Percentiles rank a stretch among this genome's conserved stretches.
These are phyloP conservation scores for Uloborus diversus DNA, from an alignment of 1,140 invertebrate genomes.

Conservation along the genomic window DNA sequence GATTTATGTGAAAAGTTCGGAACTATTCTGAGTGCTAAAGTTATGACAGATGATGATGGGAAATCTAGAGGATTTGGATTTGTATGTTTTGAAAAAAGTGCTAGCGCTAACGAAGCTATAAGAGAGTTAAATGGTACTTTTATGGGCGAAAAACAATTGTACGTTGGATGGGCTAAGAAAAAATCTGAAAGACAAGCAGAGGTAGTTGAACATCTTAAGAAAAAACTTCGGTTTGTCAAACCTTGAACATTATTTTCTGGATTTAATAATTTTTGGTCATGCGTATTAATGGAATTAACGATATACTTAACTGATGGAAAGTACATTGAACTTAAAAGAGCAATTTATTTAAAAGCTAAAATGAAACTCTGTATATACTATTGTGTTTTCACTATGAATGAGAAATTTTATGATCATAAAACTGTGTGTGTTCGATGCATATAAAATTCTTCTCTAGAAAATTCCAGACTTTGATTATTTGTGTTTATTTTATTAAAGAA, in stretches of 20 bases:
- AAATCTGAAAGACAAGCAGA: slow-evolving; percentile 96
- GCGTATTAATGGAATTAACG: not conserved
- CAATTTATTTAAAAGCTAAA: no score
- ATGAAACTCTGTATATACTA: no score
- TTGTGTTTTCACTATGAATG: no score
- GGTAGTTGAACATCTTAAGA: not conserved
- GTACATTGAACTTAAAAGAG: no score
- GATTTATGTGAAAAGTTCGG: slow-evolving; percentile 96
- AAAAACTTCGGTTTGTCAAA: not conserved
- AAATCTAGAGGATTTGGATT: slow-evolving; percentile 96
- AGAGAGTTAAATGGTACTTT: slow-evolving; percentile 90
- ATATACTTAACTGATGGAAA: slow-evolving; percentile 1
- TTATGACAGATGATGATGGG: slow-evolving; percentile 90
- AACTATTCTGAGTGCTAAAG: slow-evolving; percentile 76
- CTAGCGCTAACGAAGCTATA: slow-evolving; percentile 92
- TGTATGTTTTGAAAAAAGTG: slow-evolving; percentile 97
- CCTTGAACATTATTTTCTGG: no score
- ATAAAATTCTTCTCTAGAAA: not conserved
- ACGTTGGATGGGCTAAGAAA: slow-evolving; percentile 97
- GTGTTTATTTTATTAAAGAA: no score
- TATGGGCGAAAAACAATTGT: slow-evolving; percentile 74
- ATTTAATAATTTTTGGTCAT: not conserved
- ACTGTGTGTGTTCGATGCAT: not conserved
- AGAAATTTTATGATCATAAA: not conserved
- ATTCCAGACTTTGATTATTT: no score